Base-by-base conservation (phyloP, 1,140 invertebrate genomes). In the Drosophila mayri region DNA sequence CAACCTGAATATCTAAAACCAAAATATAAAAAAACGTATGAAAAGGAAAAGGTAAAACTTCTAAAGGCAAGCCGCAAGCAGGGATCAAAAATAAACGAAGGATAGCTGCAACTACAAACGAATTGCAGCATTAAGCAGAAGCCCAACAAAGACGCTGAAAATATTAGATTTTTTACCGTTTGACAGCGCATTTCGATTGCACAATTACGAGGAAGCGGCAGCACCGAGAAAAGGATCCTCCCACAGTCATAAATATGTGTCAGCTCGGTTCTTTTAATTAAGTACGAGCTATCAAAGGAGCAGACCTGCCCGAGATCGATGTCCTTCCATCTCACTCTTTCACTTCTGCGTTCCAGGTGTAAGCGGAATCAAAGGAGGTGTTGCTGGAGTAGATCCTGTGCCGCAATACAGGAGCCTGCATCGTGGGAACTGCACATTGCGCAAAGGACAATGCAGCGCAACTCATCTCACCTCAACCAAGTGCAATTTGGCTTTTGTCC, bases 361-460 rank as follows among this genome's bases (percentile, higher is more conserved):
- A 74, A 37, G 35, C 49, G 63, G 66, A 85, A 81, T 85, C 67
- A 77, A 74, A 74, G 78, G 38, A 85, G 81, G 81, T 85, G 81
- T 82, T 66, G 58, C 71, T 37, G 35, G 30, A 49, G 66, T 32
- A 59, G 41, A 59, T 47, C 43, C 44, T 20, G 11, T 16, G 47
- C 62, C 67, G 52, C 38, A 65, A 76, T 58, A 60, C 74, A 77
- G 74, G 64, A 77, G 73, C 63, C 35, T 16, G 32, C 75, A 66
- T 79, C 84, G 84, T 88, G 84, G 84, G 84, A 88, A 88, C 76
- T 74, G 59, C 80, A 84, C 72, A 87, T 88, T 88, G 85, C 85
- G 84, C 47, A 88, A 79, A 86, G 83, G 81, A 88, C 84, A 88
- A 88, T 80, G 80, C 30, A 28, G 40, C 30, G 35, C 52, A 37